Conservation (phyloP, 2,113 vertebrate genomes). For the Hemicordylus capensis region DNA sequence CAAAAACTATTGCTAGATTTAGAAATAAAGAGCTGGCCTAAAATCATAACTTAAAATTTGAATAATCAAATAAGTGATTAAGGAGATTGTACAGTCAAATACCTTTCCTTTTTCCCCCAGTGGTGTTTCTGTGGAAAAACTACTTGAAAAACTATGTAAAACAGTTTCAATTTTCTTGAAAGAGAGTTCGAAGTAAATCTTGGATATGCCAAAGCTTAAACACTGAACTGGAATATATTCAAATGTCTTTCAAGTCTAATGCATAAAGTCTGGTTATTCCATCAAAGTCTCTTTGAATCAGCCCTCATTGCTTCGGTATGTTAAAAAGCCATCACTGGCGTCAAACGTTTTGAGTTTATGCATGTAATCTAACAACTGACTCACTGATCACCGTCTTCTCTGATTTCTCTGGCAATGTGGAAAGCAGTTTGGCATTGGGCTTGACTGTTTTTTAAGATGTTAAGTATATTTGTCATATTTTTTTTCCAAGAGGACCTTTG, state of each 20-base stretch:
- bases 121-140: conserved; percentile 60
- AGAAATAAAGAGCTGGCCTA: conserved; percentile 43
- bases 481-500: conserved; percentile 8
- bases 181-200: conserved; percentile 56
- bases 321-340: conserved; percentile 44
- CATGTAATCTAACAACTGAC: conserved; percentile 42
- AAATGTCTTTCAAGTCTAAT: conserved; percentile 67
- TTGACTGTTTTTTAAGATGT: conserved; percentile 80
- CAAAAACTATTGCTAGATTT: conserved; percentile 34
- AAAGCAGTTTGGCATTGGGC: conserved; percentile 81
- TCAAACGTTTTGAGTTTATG: conserved; percentile 48
- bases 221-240: conserved; percentile 57
- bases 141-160: conserved; percentile 56
- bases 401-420: conserved; percentile 79
- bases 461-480: conserved; percentile 77
- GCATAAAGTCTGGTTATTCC: conserved; percentile 61
- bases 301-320: conserved; percentile 40
- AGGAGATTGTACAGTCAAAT: conserved; percentile 42
- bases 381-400: conserved; percentile 76
- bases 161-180: conserved; percentile 60
- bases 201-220: conserved; percentile 60
- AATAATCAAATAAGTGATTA: conserved; percentile 46
- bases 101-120: conserved; percentile 33
- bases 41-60: conserved; percentile 24
- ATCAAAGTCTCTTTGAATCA: conserved; percentile 61